Conservation (phyloP, 1,140 invertebrate species). For the Tetramorium alpestre region DNA sequence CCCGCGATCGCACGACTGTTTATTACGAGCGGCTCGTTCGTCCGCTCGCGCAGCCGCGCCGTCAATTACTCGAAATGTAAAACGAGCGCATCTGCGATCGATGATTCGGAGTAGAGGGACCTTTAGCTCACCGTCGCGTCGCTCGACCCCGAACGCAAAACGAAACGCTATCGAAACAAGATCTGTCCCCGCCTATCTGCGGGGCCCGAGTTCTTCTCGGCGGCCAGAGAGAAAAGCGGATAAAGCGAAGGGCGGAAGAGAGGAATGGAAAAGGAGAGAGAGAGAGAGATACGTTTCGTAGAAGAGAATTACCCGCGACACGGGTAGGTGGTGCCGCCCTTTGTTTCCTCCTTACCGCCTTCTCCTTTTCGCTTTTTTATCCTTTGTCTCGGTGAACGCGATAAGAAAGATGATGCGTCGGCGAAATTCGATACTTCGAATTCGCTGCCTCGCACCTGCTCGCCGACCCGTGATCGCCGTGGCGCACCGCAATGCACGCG, state of each 20-base stretch:
- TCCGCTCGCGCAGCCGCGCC: conserved; percentile 51
- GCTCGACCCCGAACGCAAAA: conserved; percentile 32
- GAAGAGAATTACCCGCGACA: conserved; percentile 22
- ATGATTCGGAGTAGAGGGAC: conserved; percentile 40
- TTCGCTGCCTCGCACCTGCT: conserved; percentile 65
- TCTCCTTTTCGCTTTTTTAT: conserved; percentile 16
- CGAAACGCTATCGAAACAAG: conserved; percentile 50
- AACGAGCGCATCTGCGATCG: conserved; percentile 60
- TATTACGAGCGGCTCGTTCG: conserved; percentile 54
- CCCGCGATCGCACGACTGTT: conserved; percentile 54
- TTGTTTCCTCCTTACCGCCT: conserved; percentile 33
- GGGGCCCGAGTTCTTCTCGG: neutral
- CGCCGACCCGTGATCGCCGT: neutral
- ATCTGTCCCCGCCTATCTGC: conserved; percentile 49
- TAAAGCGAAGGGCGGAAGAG: neutral
- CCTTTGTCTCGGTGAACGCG: conserved; percentile 38
- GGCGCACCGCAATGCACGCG: conserved; percentile 14
- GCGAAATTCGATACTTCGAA: conserved; percentile 66
- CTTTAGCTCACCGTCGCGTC: conserved; percentile 47
- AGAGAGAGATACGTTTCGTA: neutral
- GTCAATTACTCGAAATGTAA: conserved; percentile 57
- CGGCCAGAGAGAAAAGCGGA: neutral
- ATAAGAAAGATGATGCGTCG: conserved; percentile 44
- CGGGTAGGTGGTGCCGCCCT: conserved; percentile 20
- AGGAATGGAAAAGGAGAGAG: neutral